These are phyloP conservation scores for Eclectus roratus DNA, from an alignment of 2,113 vertebrate genomes.

Conservation along the genomic window DNA sequence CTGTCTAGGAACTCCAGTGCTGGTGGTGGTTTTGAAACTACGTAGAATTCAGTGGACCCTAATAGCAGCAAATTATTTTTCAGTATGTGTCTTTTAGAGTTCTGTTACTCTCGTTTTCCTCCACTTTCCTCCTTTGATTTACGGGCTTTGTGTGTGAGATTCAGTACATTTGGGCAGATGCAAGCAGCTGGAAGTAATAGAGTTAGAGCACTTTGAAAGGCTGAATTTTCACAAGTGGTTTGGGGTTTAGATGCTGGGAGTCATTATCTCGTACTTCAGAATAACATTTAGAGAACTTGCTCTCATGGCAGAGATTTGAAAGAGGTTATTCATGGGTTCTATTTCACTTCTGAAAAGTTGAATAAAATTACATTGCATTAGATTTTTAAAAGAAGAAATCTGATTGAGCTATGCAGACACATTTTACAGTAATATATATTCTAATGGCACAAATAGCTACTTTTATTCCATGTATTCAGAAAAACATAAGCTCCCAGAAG, in stretches of 20 bases:
- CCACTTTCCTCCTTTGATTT: constrained; percentile 59
- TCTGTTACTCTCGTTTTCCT: not conserved
- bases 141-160: constrained; percentile 11
- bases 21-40: constrained; percentile 13
- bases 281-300: constrained; percentile 71
- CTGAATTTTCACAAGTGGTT: constrained; percentile 73
- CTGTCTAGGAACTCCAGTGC: not conserved
- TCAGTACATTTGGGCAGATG: constrained; percentile 54
- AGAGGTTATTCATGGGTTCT: constrained; percentile 67
- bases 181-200: constrained; percentile 74
- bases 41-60: not conserved
- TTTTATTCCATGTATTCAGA: constrained; percentile 61
- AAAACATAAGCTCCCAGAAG: constrained; percentile 50
- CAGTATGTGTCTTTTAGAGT: not conserved
- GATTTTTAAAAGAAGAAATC: constrained; percentile 58
- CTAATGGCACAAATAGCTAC: constrained; percentile 51
- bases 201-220: constrained; percentile 59
- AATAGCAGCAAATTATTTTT: constrained; percentile 55
- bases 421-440: constrained; percentile 53
- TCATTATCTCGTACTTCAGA: constrained; percentile 68
- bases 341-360: constrained; percentile 66
- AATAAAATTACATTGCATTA: constrained; percentile 63
- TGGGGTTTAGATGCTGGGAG: constrained; percentile 64
- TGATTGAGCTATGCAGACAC: constrained; percentile 50
- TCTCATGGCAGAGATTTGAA: constrained; percentile 65